These are phyloP conservation scores for Hexactinellida sp. DNA, from an alignment of 37 sponge, comb jelly and placozoan species.

Conservation along the genomic window DNA sequence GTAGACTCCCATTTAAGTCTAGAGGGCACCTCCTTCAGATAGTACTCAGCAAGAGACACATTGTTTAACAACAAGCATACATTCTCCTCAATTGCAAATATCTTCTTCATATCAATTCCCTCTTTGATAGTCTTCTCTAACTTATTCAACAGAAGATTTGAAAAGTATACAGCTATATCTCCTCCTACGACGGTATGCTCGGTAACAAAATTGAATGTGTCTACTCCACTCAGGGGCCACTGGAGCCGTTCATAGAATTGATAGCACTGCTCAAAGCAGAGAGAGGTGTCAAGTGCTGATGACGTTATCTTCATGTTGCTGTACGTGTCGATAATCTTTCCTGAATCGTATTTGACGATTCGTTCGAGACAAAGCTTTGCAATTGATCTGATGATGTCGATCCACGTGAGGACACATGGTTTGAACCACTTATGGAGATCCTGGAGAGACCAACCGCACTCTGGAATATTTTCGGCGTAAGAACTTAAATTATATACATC, in stretches of 20 bases:
- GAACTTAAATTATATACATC: background rate
- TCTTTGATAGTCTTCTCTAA: background rate
- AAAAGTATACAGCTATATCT: background rate
- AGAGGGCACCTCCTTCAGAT: background rate
- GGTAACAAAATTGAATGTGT: background rate
- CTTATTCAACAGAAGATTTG: background rate
- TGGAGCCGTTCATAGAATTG: background rate
- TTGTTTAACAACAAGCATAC: background rate
- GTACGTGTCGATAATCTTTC: background rate
- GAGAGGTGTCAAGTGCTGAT: background rate
- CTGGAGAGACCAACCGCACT: background rate
- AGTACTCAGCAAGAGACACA: background rate
- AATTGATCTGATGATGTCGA: background rate
- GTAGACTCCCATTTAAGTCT: background rate
- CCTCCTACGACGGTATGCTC: background rate
- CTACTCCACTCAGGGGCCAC: background rate
- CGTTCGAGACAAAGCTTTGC: background rate
- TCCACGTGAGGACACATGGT: constrained; percentile 5
- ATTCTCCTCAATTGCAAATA: background rate
- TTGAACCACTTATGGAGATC: background rate
- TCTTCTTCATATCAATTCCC: background rate
- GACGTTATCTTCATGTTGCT: background rate
- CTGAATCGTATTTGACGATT: background rate
- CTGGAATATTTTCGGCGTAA: background rate
- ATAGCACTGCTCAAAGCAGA: constrained; percentile 1